phyloP scores from a whole-genome alignment of 2,888 invertebrate genomes.

The Lepidocyrtinus sp. region DNA sequence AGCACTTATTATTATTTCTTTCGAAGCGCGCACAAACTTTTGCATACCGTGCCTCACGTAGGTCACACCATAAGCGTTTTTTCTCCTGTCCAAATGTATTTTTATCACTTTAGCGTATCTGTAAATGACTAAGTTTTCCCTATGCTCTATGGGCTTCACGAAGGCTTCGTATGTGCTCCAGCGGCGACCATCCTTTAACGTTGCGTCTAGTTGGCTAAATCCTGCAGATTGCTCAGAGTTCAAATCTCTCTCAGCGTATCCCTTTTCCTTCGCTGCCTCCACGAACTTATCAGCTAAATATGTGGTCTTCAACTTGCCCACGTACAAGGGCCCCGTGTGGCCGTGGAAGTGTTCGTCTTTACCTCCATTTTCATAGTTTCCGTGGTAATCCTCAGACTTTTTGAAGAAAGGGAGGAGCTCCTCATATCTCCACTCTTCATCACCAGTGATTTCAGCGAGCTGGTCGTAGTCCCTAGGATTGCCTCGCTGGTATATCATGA shows the following conservation, averaged over 20 bases:
- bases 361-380: conserved; percentile 52
- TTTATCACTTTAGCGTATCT: conserved; percentile 64
- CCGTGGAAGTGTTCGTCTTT: conserved; percentile 22
- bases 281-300: conserved; percentile 56
- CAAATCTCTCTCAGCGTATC: conserved; percentile 56
- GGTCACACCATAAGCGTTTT: conserved; percentile 66
- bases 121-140: conserved; percentile 63
- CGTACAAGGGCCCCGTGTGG: conserved; percentile 52
- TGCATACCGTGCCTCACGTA: conserved; percentile 62
- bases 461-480: conserved; percentile 58
- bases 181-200: conserved; percentile 61
- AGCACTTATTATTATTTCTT: conserved; percentile 64
- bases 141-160: conserved; percentile 51
- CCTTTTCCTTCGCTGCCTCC: conserved; percentile 61
- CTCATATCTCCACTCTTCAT: conserved; percentile 60
- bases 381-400: conserved; percentile 65
- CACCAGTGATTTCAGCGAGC: conserved; percentile 54
- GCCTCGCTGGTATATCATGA: conserved; percentile 63
- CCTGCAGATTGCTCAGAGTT: conserved; percentile 63
- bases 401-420: conserved; percentile 59
- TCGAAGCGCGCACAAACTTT: conserved; percentile 59
- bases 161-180: conserved; percentile 61
- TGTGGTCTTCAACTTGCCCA: conserved; percentile 53
- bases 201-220: conserved; percentile 61
- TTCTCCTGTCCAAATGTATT: conserved; percentile 62